Evolutionary conservation across 1,140 invertebrate genomes (phyloP), one percentile per base, ranked within the genome.

Genomic region (Drosophila ohnishii): DNA sequence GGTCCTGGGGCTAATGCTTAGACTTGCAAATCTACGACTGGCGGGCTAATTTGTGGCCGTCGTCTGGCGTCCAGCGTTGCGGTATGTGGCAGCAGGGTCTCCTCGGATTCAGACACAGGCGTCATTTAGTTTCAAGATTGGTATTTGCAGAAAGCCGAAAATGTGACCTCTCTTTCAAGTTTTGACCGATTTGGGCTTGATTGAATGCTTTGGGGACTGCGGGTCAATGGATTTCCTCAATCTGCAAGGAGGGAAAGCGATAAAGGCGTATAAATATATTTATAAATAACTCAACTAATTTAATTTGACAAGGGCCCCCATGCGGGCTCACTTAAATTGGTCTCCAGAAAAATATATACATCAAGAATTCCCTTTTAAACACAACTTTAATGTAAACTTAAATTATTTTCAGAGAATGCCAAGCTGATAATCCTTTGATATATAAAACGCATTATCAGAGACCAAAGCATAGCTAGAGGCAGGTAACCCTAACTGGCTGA

Each of bases 1-100:
- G 35, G 30, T 62, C 37, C 55, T 40, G 25, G 34, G 37, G 37
- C 56, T 51, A 42, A 42, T 56, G 40, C 57, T 60, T 74, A 87
- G 81, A 87, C 79, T 82, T 83, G 71, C 75, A 88, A 83, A 69
- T 86, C 71, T 58, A 53, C 22, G 55, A 69, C 76, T 77, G 67
- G 64, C 50, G 88, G 83, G 79, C 84, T 86, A 80, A 86, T 83
- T 80, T 87, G 67, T 60, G 72, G 80, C 83, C 83, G 84, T 86
- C 79, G 83, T 86, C 84, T 83, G 65, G 67, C 61, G 64, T 86
- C 83, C 83, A 83, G 80, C 78, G 82, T 86, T 86, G 82, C 44
- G 72, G 83, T 86, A 83, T 83, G 70, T 86, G 83, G 70, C 61
- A 83, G 67, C 74, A 62, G 74, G 61, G 60, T 69, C 30, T 64